phyloP scores from a whole-genome alignment of 2,797 vertebrate species.

The Smutsia temminckii region DNA sequence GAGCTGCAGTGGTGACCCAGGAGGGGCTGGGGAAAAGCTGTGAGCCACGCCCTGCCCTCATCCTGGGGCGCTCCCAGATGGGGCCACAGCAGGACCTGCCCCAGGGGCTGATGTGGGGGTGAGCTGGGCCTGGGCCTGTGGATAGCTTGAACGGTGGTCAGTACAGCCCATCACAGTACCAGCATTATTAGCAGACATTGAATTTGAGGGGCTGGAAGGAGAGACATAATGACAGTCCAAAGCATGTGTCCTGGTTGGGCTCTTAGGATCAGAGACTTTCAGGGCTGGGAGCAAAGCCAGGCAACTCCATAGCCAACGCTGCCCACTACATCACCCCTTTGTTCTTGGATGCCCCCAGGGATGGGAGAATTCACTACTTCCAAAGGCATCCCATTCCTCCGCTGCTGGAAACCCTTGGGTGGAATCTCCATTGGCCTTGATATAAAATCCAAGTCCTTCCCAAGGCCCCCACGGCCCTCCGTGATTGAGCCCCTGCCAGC shows the following conservation, averaged over 20 bases:
- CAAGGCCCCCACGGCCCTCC: background rate
- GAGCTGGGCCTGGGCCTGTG: accelerated
- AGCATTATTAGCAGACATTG: background rate
- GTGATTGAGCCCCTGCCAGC: background rate
- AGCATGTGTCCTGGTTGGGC: background rate
- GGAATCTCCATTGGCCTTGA: background rate
- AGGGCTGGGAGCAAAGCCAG: background rate
- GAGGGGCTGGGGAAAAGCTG: background rate
- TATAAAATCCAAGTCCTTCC: background rate
- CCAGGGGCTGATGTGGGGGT: background rate
- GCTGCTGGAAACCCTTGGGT: background rate
- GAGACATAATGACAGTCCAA: background rate
- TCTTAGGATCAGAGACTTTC: background rate
- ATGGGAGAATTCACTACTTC: background rate
- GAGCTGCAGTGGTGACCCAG: background rate
- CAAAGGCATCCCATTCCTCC: background rate
- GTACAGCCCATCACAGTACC: accelerated
- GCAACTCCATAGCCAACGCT: background rate
- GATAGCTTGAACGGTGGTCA: background rate
- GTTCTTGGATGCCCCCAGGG: background rate
- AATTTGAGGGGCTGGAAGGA: background rate
- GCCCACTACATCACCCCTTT: accelerated
- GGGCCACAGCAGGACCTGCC: no score
- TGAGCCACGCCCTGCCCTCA: background rate
- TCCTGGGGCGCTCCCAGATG: background rate